Evolutionary conservation across 1,140 invertebrate species (phyloP).

Genomic region (Uloborus diversus): DNA sequence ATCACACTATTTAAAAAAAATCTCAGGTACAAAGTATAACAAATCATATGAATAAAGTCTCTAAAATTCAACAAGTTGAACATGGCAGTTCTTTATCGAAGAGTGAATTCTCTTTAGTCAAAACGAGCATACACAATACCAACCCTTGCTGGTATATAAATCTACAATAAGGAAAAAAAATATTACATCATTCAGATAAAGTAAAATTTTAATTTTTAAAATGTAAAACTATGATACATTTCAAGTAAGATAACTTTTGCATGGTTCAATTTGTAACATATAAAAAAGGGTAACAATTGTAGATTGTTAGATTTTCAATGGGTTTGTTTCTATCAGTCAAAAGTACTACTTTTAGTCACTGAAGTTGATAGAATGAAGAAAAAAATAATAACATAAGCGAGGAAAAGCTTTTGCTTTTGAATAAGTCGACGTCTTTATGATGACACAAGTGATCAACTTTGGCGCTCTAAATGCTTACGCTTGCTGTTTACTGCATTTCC

Average conservation of each 20-base stretch:
- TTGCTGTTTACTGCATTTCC: no score
- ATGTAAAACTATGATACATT: not conserved
- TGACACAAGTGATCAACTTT: no score
- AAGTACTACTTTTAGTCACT: not conserved
- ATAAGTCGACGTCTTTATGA: no score
- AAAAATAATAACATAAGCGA: no score
- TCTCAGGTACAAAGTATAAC: no score
- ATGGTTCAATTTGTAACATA: not conserved
- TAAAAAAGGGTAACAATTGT: not conserved
- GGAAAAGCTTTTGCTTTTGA: no score
- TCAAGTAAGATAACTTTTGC: not conserved
- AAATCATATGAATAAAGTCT: no score
- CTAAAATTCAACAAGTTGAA: no score
- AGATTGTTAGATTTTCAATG: not conserved
- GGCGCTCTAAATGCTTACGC: no score
- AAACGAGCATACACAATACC: slow-evolving; percentile 20
- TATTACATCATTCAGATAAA: not conserved
- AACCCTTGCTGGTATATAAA: slow-evolving; percentile 48
- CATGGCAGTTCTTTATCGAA: no score
- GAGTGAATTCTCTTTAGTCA: not conserved
- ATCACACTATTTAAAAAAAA: no score
- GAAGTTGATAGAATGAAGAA: not conserved
- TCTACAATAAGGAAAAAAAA: not conserved
- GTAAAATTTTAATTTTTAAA: not conserved
- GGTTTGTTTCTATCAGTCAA: not conserved